Evolutionary conservation across 2,888 invertebrate species (phyloP).

Genomic region (Melolontha melolontha): DNA sequence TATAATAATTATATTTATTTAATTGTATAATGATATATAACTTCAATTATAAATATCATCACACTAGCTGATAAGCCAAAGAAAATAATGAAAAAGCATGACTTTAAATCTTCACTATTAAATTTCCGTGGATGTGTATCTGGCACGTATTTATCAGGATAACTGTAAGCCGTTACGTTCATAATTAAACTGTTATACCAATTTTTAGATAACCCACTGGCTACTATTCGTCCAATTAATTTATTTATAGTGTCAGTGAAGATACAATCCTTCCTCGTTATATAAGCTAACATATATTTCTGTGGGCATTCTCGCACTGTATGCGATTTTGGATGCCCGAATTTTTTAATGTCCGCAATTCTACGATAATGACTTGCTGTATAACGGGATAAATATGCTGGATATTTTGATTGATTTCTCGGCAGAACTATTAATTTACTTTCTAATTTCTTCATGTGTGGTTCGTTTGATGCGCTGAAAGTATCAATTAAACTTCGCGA

Average conservation of each 20-base stretch:
- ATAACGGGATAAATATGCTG: conserved; percentile 45
- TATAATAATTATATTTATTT: too few relatives aligned
- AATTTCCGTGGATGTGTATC: conserved; percentile 58
- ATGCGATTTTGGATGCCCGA: conserved; percentile 58
- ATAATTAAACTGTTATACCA: conserved; percentile 60
- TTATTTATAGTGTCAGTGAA: conserved; percentile 57
- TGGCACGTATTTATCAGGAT: conserved; percentile 2
- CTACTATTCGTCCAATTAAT: conserved; percentile 57
- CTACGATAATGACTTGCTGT: conserved; percentile 36
- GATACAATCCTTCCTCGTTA: conserved; percentile 59
- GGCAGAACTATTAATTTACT: conserved; percentile 57
- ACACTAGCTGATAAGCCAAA: conserved; percentile 56
- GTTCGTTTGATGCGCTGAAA: conserved; percentile 56
- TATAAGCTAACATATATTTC: conserved; percentile 61
- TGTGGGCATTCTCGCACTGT: conserved; percentile 64
- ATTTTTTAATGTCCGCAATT: conserved; percentile 52
- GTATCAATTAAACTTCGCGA: conserved; percentile 63
- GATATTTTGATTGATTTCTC: conserved; percentile 54
- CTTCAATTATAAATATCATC: conserved; percentile 46
- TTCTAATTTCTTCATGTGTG: conserved; percentile 59
- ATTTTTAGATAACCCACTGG: conserved; percentile 59
- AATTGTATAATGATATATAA: neutral
- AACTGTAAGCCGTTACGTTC: conserved; percentile 48
- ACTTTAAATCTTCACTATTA: conserved; percentile 60
- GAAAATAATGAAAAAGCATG: conserved; percentile 60